These are phyloP conservation scores for Helogale parvula DNA, from an alignment of 2,113 vertebrate genomes.

Conservation along the genomic window DNA sequence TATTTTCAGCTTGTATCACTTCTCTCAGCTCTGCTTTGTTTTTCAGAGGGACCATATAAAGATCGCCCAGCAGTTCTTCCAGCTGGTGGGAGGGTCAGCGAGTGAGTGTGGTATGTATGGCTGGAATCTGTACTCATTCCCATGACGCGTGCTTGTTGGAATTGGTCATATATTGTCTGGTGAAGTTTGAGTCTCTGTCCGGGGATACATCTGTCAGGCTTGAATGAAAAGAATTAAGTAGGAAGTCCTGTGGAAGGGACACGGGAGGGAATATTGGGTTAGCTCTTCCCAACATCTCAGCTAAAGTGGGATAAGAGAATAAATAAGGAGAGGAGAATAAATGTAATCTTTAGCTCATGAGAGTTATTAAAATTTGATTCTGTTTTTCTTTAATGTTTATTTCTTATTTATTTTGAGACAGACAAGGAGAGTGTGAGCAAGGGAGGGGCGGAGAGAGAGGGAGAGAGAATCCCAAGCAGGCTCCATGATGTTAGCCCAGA, in stretches of 20 bases:
- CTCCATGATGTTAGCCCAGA: too few relatives aligned
- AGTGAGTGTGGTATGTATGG: slow-evolving; percentile 96
- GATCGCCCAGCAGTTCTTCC: slow-evolving; percentile 98
- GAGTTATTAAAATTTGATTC: not conserved
- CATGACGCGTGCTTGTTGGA: not conserved
- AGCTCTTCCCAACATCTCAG: not conserved
- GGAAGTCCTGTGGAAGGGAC: not conserved
- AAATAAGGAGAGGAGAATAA: not conserved
- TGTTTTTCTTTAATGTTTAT: not conserved
- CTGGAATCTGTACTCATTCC: not conserved
- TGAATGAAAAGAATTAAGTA: not conserved
- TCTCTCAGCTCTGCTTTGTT: not conserved
- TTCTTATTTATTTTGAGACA: too few relatives aligned
- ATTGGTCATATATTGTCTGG: not conserved
- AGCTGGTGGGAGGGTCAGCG: slow-evolving; percentile 96
- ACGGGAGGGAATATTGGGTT: not conserved
- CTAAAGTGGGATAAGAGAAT: not conserved
- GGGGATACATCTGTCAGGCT: not conserved
- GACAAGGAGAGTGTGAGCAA: too few relatives aligned
- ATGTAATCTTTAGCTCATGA: slow-evolving; percentile 14
- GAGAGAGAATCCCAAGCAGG: too few relatives aligned
- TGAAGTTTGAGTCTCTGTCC: not conserved
- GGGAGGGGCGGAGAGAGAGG: too few relatives aligned
- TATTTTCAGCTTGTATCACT: not conserved
- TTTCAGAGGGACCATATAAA: slow-evolving; percentile 96